Base-by-base conservation (phyloP, 2,113 vertebrate species). In the Nycticorax nycticorax region DNA sequence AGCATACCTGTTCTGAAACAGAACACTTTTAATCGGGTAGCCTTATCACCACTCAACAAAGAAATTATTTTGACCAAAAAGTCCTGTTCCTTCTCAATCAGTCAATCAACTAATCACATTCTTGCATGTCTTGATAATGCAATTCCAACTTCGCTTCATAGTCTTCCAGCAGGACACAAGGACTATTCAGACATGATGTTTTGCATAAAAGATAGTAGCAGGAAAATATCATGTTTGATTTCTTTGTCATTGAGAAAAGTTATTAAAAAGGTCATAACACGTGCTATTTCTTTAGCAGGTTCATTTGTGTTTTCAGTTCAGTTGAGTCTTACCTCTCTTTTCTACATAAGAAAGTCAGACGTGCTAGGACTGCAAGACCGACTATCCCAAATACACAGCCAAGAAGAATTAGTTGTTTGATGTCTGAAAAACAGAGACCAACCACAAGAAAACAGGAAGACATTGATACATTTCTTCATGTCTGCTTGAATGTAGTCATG, bases 391-490 rank as follows among this genome's bases (percentile, higher is more conserved):
- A 92, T 39, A 97, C 13, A 52, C 67, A 94, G 75, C 67, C 92
- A 67, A 96, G 75, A 69, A 96, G 0, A 88, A 96, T 93, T 55
- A 96, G 4, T 95, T 97, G 93, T 17, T 92, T 83, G 26, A 59
- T 66, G 85, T 43, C 96, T 97, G 95, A 67, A 96, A 96, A 74
- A 81, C 47, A 94, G 32, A 92, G 24, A 89, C 11, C 43, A 88
- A 43, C 3, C 48, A 85, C 47, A 74, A 84, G 11, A 69, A 47
- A 62, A 6, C 12, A 55, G 43, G 30, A 92, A 68, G 30, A 79
- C 5, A 52, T 12, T 28, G 12, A 73, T 50, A n/a, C 4, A 32
- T 73, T 87, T 85, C 24, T 68, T 94, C 32, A 8, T 47, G 28
- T 30, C 21, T 67, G 3, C 68, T 81, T 75, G 64, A 85, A 59